These are phyloP conservation scores for Myocastor coypus DNA, from an alignment of 2,113 vertebrate species.

Conservation along the genomic window DNA sequence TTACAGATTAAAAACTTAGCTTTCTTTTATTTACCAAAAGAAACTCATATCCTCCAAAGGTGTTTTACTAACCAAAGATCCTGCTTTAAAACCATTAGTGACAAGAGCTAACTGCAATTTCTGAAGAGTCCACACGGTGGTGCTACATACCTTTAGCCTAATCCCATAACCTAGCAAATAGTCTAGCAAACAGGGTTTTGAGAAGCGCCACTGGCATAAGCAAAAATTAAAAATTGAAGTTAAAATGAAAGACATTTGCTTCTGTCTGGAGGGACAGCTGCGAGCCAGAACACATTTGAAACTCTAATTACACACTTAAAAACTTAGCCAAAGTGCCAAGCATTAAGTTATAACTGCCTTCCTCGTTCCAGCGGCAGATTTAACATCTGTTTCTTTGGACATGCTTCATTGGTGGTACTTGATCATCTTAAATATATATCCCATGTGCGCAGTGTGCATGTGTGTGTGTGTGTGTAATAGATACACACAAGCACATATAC, in stretches of 20 bases:
- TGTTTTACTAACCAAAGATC: not conserved
- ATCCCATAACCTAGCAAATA: constrained; percentile 46
- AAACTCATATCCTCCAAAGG: constrained; percentile 8
- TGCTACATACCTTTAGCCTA: constrained; percentile 64
- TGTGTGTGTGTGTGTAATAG: not conserved
- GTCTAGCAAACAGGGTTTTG: constrained; percentile 74
- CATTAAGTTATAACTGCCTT: constrained; percentile 16
- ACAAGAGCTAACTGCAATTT: constrained; percentile 38
- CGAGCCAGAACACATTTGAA: constrained; percentile 38
- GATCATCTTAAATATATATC: not conserved
- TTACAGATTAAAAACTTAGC: not conserved
- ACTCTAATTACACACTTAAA: constrained; percentile 71
- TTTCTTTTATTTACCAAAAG: not conserved
- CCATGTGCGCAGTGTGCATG: not conserved
- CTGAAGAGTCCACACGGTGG: constrained; percentile 70
- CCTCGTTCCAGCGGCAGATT: constrained; percentile 60
- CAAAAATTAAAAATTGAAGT: constrained; percentile 78
- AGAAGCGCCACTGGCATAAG: constrained; percentile 62
- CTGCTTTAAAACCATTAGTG: not conserved
- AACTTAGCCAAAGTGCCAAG: constrained; percentile 71
- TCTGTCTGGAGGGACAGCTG: constrained; percentile 70
- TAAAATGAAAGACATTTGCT: constrained; percentile 76
- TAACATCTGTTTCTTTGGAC: constrained; percentile 30
- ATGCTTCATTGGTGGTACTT: not conserved
- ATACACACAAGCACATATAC: not conserved